Base-by-base conservation (phyloP, 2,797 vertebrate genomes). In the Sebastiscus tertius region DNA sequence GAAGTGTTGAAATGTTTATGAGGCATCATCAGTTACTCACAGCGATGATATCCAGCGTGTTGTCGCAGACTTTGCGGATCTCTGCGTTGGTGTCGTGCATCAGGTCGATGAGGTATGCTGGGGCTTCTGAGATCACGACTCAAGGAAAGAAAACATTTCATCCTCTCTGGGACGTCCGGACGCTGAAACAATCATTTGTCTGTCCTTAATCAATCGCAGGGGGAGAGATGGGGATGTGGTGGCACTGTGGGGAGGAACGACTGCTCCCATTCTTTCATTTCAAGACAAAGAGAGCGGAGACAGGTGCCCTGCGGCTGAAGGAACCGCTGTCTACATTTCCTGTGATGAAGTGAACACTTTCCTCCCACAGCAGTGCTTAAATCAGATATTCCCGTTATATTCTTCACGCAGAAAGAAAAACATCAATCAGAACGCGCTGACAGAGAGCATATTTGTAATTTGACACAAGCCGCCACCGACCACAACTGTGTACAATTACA, bases 21-120 rank as follows among this genome's bases (percentile, higher is more conserved):
- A 56, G n/a, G n/a, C 4, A 0, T 18, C 8, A 2, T 29, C 8
- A 55, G 68, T 22, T 81, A 96, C 97, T 92, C 93, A 99, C 98
- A 62, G 97, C 96, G 49, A 99, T 98, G 82, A 99, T 98, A 73
- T 99, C 98, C 92, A 99, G 94, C 0, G 97, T 98, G 93, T 97
- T 97, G 93, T 97, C 96, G 79, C 97, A 98, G 65, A 99, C 97
- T 92, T 97, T 98, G 34, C 97, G 94, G 74, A 99, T 98, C 90
- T 98, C 97, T 0, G 96, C 89, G 34, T 99, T 98, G 92, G 96
- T 97, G 67, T 98, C 97, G 2, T 98, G 97, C 97, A 98, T 98
- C 91, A 98, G 94, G 87, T 98, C 97, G 77, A 98, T 97, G 42
- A 99, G 96, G 87, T 98, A 99, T 0, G 96, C 97, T 2, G 97